Base-by-base conservation (phyloP, 2,888 invertebrate species). In the Drosophila nr. fundita region DNA sequence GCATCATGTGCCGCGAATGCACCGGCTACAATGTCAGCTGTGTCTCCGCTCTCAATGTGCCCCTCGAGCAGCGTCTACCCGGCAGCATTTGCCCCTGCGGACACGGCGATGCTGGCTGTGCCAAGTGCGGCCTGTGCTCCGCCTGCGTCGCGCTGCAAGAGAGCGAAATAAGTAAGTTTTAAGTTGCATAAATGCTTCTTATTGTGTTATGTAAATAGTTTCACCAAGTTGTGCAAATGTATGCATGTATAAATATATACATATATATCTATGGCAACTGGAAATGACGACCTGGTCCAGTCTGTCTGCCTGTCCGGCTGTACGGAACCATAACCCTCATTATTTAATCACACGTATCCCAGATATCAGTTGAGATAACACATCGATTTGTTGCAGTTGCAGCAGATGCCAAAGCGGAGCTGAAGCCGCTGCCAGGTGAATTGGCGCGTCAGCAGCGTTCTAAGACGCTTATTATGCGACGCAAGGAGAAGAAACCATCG, bases 41-140 rank as follows among this genome's bases (percentile, higher is more conserved):
- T 92, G 93, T 93, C 0, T 93, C 93, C 0, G 91, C 93, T 0
- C 94, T 97, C 68, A 96, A 96, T 88, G 96, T 96, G 63, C 95
- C 96, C 88, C 93, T 96, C 82, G 95, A 96, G 0, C 96, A 97
- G 87, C 94, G 98, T 76, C 95, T 96, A 91, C 96, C 97, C n/a
- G 97, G 97, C 82, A 98, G 98, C 90, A 96, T 96, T 87, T 99
- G 99, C 93, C 98, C 98, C 1, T 99, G 99, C 94, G 99, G 99
- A 4, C 97, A 97, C 91, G 99, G 99, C 0, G 98, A 99, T 92
- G 97, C 98, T 62, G 99, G 99, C 0, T 99, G 99, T 91, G 95
- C 96, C 1, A 96, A 96, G 75, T 99, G 99, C 93, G 99, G 99
- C 4, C 96, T 97, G 40, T 99, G 99, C 92, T 95, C 97, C 49